Evolutionary conservation across 2,888 invertebrate species (phyloP).

Genomic region (Frankliniella intonsa): DNA sequence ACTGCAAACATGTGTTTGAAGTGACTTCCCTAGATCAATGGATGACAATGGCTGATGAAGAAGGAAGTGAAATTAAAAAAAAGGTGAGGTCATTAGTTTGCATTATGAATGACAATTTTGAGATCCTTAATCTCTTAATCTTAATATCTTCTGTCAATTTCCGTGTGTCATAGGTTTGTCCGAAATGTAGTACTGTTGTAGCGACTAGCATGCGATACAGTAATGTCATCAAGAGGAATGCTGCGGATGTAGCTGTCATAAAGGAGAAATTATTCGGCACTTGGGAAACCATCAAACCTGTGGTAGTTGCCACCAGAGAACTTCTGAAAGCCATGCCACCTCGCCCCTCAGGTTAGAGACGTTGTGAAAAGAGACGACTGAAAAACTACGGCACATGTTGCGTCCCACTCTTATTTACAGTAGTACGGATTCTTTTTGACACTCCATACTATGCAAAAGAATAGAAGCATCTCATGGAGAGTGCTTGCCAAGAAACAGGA

Average conservation of each 20-base stretch:
- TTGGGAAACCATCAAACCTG: background rate
- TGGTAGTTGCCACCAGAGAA: background rate
- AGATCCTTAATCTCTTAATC: background rate
- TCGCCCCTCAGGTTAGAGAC: background rate
- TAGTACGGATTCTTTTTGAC: no score
- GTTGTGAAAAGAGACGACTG: background rate
- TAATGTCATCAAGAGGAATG: background rate
- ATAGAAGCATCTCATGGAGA: no score
- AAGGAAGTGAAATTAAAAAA: background rate
- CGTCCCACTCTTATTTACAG: no score
- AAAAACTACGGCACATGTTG: no score
- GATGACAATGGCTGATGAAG: background rate
- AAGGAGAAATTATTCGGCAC: background rate
- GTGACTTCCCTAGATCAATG: background rate
- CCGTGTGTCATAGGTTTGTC: background rate
- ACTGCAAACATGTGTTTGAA: constrained; percentile 5
- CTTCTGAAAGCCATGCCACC: background rate
- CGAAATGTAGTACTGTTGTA: background rate
- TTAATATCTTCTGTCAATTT: background rate
- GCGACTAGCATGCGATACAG: background rate
- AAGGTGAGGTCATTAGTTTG: background rate
- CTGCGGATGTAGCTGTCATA: background rate
- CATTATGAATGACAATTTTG: background rate
- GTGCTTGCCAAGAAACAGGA: no score
- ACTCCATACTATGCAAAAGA: no score